These are phyloP conservation scores for Serranochromis macrocephalus DNA, from an alignment of 2,113 vertebrate genomes.

Conservation along the genomic window DNA sequence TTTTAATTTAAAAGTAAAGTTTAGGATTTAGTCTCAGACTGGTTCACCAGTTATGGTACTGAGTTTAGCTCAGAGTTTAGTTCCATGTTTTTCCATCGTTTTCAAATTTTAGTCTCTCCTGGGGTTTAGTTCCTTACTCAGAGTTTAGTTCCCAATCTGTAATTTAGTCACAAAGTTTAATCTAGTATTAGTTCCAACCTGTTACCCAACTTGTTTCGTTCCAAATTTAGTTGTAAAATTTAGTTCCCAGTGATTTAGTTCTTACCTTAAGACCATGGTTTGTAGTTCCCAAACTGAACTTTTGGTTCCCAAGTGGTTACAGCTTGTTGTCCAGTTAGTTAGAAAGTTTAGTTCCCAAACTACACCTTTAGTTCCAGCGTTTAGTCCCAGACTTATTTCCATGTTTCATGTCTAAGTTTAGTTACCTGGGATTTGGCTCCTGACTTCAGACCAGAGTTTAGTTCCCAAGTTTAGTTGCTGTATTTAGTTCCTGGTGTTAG, in stretches of 20 bases:
- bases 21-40: fast-evolving
- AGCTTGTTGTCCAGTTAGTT: background rate
- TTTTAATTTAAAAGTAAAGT: background rate
- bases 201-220: fast-evolving
- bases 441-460: background rate
- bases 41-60: fast-evolving
- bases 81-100: fast-evolving
- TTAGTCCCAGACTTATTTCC: background rate
- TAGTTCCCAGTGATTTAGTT: background rate
- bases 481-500: background rate
- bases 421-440: background rate
- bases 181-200: background rate
- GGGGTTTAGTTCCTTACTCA: background rate
- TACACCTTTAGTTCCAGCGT: fast-evolving
- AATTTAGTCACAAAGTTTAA: background rate
- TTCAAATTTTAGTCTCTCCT: background rate
- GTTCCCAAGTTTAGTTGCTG: background rate
- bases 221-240: background rate
- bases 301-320: background rate
- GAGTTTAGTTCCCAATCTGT: background rate
- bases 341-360: background rate
- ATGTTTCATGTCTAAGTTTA: background rate
- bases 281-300: background rate
- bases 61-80: background rate
- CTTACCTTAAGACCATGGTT: background rate